A percentile compares a stretch with the other conserved stretches of the same genome.
Evolutionary conservation across 1,140 invertebrate species (phyloP).

Genomic region (Lordiphosa mommai): DNA sequence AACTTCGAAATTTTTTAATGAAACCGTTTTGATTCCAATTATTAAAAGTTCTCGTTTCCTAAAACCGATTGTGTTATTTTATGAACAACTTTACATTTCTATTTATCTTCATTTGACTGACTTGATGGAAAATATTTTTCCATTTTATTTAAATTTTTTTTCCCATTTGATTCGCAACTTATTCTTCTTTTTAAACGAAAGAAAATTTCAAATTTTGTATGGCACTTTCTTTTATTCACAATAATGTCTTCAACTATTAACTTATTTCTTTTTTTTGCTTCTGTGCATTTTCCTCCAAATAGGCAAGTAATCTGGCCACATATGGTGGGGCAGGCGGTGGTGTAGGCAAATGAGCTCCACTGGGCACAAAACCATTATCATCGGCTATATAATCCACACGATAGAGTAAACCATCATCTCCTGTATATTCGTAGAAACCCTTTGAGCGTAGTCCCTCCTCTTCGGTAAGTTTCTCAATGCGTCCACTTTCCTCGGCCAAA

Average conservation of each 20-base stretch:
- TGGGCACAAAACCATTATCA: conserved; percentile 90
- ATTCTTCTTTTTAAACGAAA: no score
- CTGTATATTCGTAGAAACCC: conserved; percentile 83
- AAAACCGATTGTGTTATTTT: no score
- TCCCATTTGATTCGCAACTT: no score
- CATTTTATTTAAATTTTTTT: no score
- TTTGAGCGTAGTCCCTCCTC: conserved; percentile 79
- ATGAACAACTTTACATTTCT: no score
- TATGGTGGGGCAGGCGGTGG: conserved; percentile 53
- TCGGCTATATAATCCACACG: conserved; percentile 89
- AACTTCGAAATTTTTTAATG: no score
- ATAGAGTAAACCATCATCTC: conserved; percentile 73
- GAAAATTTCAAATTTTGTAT: not conserved
- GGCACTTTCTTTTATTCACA: conserved; percentile 19
- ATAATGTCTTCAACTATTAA: not conserved
- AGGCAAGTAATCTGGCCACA: conserved; percentile 59
- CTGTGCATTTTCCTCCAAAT: conserved; percentile 50
- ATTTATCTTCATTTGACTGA: no score
- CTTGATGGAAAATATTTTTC: no score
- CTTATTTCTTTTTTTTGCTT: conserved; percentile 19
- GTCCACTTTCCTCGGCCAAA: conserved; percentile 81
- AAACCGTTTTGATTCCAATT: no score
- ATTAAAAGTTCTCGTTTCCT: no score
- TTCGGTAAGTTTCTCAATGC: conserved; percentile 79
- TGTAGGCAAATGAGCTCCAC: conserved; percentile 90